A percentile compares a stretch with the other conserved stretches of the same genome.
Evolutionary conservation across 2,797 vertebrate species (phyloP).

Genomic region (Manis crassicaudata): DNA sequence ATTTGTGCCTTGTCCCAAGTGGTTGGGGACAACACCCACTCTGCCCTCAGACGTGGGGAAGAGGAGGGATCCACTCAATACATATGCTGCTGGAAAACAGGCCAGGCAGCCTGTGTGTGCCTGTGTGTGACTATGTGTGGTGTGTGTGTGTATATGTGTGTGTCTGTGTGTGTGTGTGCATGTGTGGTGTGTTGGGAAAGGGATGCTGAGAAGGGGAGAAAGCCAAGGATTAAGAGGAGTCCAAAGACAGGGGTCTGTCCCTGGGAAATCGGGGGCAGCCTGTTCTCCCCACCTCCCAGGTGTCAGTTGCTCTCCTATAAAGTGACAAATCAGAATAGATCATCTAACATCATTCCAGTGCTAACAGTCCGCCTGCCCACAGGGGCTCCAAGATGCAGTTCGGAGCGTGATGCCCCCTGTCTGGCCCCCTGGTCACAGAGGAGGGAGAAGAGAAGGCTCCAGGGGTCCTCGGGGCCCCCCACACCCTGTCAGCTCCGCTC

Average conservation of each 20-base stretch:
- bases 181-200: neutral
- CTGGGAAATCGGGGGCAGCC: neutral
- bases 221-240: neutral
- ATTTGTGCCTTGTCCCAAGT: neutral
- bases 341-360: neutral
- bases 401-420: neutral
- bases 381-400: neutral
- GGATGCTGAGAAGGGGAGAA: neutral
- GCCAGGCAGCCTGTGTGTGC: neutral
- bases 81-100: neutral
- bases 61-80: neutral
- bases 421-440: neutral
- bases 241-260: rapidly evolving
- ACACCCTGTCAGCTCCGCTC: neutral
- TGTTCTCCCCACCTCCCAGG: neutral
- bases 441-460: neutral
- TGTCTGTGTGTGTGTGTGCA: neutral
- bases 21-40: neutral
- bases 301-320: neutral
- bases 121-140: neutral
- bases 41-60: neutral
- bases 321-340: neutral
- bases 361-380: neutral
- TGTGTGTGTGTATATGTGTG: neutral
- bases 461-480: neutral